Evolutionary conservation across 2,888 invertebrate species (phyloP).

Genomic region (Lasioglossum marginatum): DNA sequence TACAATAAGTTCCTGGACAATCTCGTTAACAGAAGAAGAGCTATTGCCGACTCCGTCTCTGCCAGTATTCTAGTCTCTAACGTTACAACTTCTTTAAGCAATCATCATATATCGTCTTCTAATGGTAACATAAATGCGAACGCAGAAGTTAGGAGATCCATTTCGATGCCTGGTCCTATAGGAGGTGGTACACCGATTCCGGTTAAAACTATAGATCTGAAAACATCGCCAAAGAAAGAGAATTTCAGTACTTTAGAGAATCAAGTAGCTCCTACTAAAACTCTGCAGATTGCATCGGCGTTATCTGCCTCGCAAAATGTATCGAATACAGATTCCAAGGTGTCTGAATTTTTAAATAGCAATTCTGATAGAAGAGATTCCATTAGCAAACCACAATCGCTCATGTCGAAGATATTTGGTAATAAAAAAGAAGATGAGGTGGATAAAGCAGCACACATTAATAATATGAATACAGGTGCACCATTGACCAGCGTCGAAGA

Average conservation of each 20-base stretch:
- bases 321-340: conserved; percentile 67
- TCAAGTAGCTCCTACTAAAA: conserved; percentile 51
- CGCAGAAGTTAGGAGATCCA: conserved; percentile 73
- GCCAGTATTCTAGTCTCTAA: conserved; percentile 84
- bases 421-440: conserved; percentile 81
- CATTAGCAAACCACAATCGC: conserved; percentile 72
- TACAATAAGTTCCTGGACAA: conserved; percentile 91
- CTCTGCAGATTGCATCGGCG: conserved; percentile 30
- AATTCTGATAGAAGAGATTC: conserved; percentile 73
- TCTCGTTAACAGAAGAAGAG: conserved; percentile 90
- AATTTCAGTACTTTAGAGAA: conserved; percentile 61
- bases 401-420: conserved; percentile 81
- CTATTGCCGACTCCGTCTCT: conserved; percentile 88
- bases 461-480: conserved; percentile 57
- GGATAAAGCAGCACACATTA: conserved; percentile 71
- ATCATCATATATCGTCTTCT: conserved; percentile 71
- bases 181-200: conserved; percentile 84
- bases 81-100: conserved; percentile 79
- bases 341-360: conserved; percentile 62
- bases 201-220: conserved; percentile 78
- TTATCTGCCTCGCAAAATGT: conserved; percentile 59
- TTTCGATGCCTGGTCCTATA: conserved; percentile 80
- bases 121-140: conserved; percentile 57
- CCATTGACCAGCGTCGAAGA: conserved; percentile 88
- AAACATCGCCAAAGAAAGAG: conserved; percentile 74